phyloP scores from a whole-genome alignment of 2,888 invertebrate genomes.

The Cryptophagus acutangulus region DNA sequence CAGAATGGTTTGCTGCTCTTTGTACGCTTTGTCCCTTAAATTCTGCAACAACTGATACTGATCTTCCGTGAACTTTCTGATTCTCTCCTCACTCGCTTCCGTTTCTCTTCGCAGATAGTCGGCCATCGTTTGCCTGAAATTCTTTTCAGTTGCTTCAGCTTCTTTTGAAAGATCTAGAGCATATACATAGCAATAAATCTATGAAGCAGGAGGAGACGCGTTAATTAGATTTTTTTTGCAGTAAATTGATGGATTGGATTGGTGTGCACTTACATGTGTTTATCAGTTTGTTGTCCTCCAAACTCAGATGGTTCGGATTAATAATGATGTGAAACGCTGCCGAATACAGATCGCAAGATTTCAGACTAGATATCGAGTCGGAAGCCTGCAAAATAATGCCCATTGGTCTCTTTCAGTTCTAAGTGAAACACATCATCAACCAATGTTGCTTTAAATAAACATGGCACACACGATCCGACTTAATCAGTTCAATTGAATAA shows the following conservation, averaged over 20 bases:
- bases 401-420: too few species aligned
- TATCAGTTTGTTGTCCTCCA: slow-evolving; percentile 16
- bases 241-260: neutral
- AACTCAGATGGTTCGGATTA: slow-evolving; percentile 23
- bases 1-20: slow-evolving; percentile 61
- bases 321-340: slow-evolving; percentile 30
- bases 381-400: slow-evolving; percentile 34
- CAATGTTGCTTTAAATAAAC: too few species aligned
- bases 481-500: too few species aligned
- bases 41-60: slow-evolving; percentile 71
- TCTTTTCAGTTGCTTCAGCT: slow-evolving; percentile 54
- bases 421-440: too few species aligned
- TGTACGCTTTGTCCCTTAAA: slow-evolving; percentile 66
- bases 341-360: slow-evolving; percentile 63
- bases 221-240: slow-evolving; percentile 2
- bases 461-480: too few species aligned
- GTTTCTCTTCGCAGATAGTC: slow-evolving; percentile 65
- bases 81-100: slow-evolving; percentile 65
- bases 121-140: slow-evolving; percentile 62
- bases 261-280: slow-evolving; percentile 27
- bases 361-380: slow-evolving; percentile 54
- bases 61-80: slow-evolving; percentile 67
- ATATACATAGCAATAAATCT: too few species aligned
- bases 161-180: slow-evolving; percentile 49
- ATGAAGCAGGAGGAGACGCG: too few species aligned